Base-by-base conservation (phyloP, 2,113 vertebrate species). In the Dipodomys spectabilis region DNA sequence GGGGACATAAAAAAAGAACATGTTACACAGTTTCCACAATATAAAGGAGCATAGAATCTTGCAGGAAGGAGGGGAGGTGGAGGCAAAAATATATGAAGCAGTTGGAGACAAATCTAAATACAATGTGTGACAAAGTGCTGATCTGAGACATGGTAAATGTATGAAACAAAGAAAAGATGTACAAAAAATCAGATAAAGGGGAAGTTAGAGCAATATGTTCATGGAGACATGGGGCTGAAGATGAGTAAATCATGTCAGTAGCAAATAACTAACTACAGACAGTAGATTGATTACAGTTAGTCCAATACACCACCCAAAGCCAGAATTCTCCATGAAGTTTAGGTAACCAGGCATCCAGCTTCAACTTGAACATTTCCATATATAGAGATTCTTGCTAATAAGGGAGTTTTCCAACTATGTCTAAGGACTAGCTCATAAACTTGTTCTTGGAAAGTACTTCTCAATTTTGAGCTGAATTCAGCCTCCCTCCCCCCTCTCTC, bases 1-100 rank as follows among this genome's bases (percentile, higher is more conserved):
- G 86, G 89, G 82, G 45, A 73, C 68, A 78, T 90, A 77, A 93
- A 82, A 62, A 8, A 62, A 77, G 13, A 74, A 45, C 65, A 64
- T 80, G 49, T 72, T 62, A 74, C 53, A 83, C 6, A 53, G 78
- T 88, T 45, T 75, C 72, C 45, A 78, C 84, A 69, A 57, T 45
- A 73, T 19, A 82, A 77, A 84, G 16, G 35, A 39, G 9, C 45
- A 22, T 8, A 71, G 13, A 32, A 64, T 57, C 81, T 80, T 80
- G 7, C 35, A 32, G 53, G 39, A 7, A 20, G 44, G 5, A 72
- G 13, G 35, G 53, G 39, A 75, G 20, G 23, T 35, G 80, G 19
- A n/a, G 8, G 60, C 39, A 22, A 12, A 39, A 27, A 39, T 68
- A 32, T 15, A 35, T 8, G 39, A 64, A 60, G 32, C 20, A 23